phyloP scores from a whole-genome alignment of 2,113 vertebrate species.

The Ochotona princeps region DNA sequence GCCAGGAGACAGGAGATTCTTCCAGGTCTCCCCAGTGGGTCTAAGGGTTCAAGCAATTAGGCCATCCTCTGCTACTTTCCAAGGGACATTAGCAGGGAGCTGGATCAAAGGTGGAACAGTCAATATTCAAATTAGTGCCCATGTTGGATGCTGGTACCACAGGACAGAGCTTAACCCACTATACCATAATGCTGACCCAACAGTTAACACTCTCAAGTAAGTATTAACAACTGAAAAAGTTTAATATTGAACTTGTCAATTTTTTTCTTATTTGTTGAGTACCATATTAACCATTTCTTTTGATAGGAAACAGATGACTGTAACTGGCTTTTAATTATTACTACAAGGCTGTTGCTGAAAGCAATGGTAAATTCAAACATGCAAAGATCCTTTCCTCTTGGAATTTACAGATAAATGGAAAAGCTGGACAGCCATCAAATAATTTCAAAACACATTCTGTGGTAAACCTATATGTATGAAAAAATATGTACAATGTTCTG shows the following conservation, averaged over 20 bases:
- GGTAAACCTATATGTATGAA: not conserved
- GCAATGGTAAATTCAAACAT: not conserved
- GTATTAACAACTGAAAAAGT: not conserved
- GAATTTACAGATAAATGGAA: not conserved
- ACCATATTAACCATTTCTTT: not conserved
- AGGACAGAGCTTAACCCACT: too few species aligned
- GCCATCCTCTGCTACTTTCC: too few species aligned
- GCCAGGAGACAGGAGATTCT: too few species aligned
- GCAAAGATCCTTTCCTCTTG: not conserved
- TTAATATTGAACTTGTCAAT: not conserved
- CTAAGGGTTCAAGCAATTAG: too few species aligned
- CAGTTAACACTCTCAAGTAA: not conserved
- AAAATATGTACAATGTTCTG: not conserved
- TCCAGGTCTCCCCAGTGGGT: too few species aligned
- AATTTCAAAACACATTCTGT: not conserved
- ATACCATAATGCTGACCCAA: not conserved
- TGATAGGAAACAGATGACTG: not conserved
- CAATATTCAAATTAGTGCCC: too few species aligned
- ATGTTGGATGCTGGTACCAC: too few species aligned
- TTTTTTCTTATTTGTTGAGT: not conserved
- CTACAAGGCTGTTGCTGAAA: not conserved
- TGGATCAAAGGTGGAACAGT: too few species aligned
- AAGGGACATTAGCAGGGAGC: too few species aligned
- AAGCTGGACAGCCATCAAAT: not conserved
- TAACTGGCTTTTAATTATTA: not conserved